phyloP scores from a whole-genome alignment of 2,797 vertebrate species.

The Semaprochilodus insignis region DNA sequence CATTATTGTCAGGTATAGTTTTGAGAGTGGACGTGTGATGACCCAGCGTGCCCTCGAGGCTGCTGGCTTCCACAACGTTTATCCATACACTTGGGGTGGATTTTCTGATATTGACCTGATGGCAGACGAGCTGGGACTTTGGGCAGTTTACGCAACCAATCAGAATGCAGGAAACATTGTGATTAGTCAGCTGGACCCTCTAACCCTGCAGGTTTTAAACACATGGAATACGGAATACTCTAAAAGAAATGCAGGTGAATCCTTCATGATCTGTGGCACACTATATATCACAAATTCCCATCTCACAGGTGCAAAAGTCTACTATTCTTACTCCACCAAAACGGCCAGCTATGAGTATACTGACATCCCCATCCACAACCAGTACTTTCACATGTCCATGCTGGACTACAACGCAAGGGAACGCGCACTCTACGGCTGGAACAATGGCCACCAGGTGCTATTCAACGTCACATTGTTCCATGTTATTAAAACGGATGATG shows the following conservation, averaged over 20 bases:
- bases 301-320: conserved; percentile 80
- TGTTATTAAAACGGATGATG: conserved; percentile 87
- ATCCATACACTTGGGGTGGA: conserved; percentile 96
- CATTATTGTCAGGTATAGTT: conserved; percentile 96
- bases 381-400: conserved; percentile 99
- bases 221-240: conserved; percentile 97
- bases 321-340: conserved; percentile 95
- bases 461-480: conserved; percentile 67
- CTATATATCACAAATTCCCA: conserved; percentile 76
- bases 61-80: conserved; percentile 96
- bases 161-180: conserved; percentile 98
- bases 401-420: conserved; percentile 96
- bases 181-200: conserved; percentile 90
- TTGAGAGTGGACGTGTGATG: conserved; percentile 87
- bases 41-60: conserved; percentile 92
- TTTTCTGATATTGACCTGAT: conserved; percentile 97
- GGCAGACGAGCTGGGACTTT: conserved; percentile 95
- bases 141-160: conserved; percentile 96
- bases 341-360: conserved; percentile 94
- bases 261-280: conserved; percentile 98
- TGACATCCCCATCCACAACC: conserved; percentile 97
- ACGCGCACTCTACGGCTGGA: conserved; percentile 95
- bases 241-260: conserved; percentile 94
- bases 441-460: conserved; percentile 96
- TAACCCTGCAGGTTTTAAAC: conserved; percentile 89